Evolutionary conservation across 2,888 invertebrate genomes (phyloP), one percentile per base, ranked within the genome.

Genomic region (Luffia ferchaultella): DNA sequence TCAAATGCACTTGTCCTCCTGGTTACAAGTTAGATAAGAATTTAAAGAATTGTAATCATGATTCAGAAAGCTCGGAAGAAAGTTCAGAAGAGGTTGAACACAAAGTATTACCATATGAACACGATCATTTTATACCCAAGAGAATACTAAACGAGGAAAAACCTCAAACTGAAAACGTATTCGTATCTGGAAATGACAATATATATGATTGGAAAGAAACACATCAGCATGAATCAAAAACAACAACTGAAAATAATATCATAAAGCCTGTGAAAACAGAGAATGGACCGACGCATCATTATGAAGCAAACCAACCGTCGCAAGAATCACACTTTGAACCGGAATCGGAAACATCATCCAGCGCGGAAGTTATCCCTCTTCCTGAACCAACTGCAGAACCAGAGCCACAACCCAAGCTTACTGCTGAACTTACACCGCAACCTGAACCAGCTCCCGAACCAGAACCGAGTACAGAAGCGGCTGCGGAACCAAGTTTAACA

Each of bases 1-100:
- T 93, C 63, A 71, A 70, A 20, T 93, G 93, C 64, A 78, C 71
- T 2, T 93, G 93, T 65, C 87, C 88, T 9, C 67, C 73, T 42
- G 86, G 86, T 20, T 70, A 77, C 63, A 75, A 80, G 15, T 54
- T 73, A 48, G 73, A 78, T 52, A 68, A 73, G 55, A 70, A 76
- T 51, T 66, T 70, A 62, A 87, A 77, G 60, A 76, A 48, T 64
- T 91, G 66, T 73, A 73, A 64, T 48, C 12, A 7, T 62, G 52
- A 48, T 51, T n/a, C n/a, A n/a, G n/a, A n/a, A n/a, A n/a, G n/a
- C n/a, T n/a, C n/a, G n/a, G n/a, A n/a, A n/a, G n/a, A n/a, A n/a
- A 49, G 48, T 50, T 43, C 16, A 56, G 73, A 68, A 48, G 67
- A 61, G 50, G 46, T 60, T 9, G 57, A 62, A 42, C 55, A 62